Percentiles rank a stretch among this genome's conserved stretches.
Evolutionary conservation across 2,888 invertebrate species (phyloP).

Genomic region (Steinernema carpocapsae): DNA sequence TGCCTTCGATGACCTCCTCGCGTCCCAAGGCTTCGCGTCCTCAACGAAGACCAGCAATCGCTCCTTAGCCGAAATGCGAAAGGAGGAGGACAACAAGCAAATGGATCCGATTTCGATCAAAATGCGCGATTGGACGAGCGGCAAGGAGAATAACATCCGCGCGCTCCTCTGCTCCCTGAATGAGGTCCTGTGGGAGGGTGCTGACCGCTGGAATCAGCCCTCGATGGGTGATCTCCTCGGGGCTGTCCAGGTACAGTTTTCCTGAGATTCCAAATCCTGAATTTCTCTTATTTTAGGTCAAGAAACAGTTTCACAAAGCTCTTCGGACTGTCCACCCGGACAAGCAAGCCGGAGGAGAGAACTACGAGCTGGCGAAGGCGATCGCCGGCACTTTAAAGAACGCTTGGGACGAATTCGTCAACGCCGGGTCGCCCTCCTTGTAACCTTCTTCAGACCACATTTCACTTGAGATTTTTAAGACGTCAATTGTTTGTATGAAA

Average conservation of each 20-base stretch:
- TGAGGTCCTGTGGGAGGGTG: conserved; percentile 75
- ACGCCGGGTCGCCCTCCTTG: conserved; percentile 53
- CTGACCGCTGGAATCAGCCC: conserved; percentile 86
- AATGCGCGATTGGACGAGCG: conserved; percentile 80
- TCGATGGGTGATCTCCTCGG: conserved; percentile 93
- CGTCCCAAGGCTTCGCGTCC: conserved; percentile 68
- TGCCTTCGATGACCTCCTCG: conserved; percentile 71
- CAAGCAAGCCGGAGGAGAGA: conserved; percentile 79
- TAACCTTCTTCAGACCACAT: too few relatives aligned
- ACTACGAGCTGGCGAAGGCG: conserved; percentile 90
- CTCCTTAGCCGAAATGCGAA: conserved; percentile 71
- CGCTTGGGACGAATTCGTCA: conserved; percentile 94
- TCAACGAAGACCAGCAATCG: conserved; percentile 54
- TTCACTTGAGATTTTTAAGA: conserved; percentile 18
- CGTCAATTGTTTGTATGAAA: too few relatives aligned
- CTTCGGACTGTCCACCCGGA: conserved; percentile 97
- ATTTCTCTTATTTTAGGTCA: conserved; percentile 80
- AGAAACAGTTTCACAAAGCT: conserved; percentile 91
- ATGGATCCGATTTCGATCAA: conserved; percentile 71
- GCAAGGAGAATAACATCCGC: conserved; percentile 93
- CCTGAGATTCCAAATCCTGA: too few relatives aligned
- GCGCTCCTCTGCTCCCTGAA: conserved; percentile 92
- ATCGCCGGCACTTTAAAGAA: conserved; percentile 99
- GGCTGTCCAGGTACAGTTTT: conserved; percentile 79
- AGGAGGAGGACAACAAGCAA: conserved; percentile 68